Percentiles rank a stretch among this genome's conserved stretches.
phyloP scores from a whole-genome alignment of 1,140 invertebrate species.

The Brachystomella parvula region DNA sequence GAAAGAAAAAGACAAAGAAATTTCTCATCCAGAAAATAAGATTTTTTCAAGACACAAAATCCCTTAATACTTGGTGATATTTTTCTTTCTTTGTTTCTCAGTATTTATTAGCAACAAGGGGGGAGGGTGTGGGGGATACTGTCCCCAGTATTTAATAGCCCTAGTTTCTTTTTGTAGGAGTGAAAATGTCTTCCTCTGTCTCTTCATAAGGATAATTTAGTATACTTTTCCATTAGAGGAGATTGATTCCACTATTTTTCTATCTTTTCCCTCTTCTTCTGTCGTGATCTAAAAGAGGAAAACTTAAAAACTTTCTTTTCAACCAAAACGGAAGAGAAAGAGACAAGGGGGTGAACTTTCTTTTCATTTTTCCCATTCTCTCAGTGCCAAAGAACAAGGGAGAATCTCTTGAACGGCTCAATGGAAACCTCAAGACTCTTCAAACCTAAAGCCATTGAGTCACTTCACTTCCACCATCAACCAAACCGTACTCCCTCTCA shows the following conservation, averaged over 20 bases:
- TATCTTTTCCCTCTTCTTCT: slow-evolving; percentile 2
- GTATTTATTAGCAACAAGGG: background rate
- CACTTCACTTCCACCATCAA: too few relatives aligned
- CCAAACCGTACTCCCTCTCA: background rate
- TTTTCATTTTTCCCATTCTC: slow-evolving; percentile 15
- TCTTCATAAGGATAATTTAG: slow-evolving; percentile 35
- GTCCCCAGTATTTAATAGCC: background rate
- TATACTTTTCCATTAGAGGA: slow-evolving; percentile 38
- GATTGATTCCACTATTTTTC: slow-evolving; percentile 38
- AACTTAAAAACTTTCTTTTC: slow-evolving; percentile 23
- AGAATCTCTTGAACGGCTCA: background rate
- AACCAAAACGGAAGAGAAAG: background rate
- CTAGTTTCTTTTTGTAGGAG: background rate
- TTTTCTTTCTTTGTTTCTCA: background rate
- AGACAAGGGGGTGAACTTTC: slow-evolving; percentile 10
- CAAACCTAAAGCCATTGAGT: background rate
- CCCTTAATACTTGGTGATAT: background rate
- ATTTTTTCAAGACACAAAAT: background rate
- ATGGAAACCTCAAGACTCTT: slow-evolving; percentile 1
- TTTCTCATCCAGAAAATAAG: background rate
- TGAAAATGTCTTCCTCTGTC: background rate
- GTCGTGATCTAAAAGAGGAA: slow-evolving; percentile 24
- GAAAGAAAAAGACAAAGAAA: too few relatives aligned
- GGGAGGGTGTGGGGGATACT: background rate
- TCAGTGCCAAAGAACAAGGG: background rate